These are phyloP conservation scores for Bicyclus anynana DNA, from an alignment of 1,140 invertebrate species.

Conservation along the genomic window DNA sequence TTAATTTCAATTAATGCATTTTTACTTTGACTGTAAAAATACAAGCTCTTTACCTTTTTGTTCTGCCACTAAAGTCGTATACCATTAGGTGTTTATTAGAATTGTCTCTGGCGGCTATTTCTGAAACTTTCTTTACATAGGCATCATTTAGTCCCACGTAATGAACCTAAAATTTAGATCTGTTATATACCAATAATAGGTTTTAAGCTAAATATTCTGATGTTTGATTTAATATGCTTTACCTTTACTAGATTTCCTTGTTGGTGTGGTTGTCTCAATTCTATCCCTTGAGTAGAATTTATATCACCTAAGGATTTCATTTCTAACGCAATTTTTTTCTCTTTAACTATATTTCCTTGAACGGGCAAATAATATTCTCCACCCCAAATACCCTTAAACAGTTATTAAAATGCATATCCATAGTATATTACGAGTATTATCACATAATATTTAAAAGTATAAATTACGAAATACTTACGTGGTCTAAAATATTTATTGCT, in stretches of 20 bases:
- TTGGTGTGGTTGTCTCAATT: conserved; percentile 5
- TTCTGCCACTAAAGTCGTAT: conserved; percentile 2
- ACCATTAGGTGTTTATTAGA: neutral
- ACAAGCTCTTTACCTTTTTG: neutral
- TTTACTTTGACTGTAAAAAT: too few relatives aligned
- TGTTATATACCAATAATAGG: neutral
- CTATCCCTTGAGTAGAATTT: conserved; percentile 33
- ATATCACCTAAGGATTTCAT: conserved; percentile 28
- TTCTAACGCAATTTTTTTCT: conserved; percentile 16
- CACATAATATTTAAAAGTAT: too few relatives aligned
- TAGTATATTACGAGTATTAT: too few relatives aligned
- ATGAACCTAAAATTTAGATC: neutral
- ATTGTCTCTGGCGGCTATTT: neutral
- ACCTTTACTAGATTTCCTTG: conserved; percentile 37
- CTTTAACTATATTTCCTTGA: conserved; percentile 1
- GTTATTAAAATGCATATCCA: too few relatives aligned
- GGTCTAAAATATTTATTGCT: conserved; percentile 33
- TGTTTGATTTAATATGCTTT: neutral
- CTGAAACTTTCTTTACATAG: neutral
- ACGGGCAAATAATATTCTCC: conserved; percentile 35
- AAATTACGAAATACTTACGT: conserved; percentile 32
- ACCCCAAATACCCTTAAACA: conserved; percentile 25
- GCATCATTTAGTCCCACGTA: neutral
- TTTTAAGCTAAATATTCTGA: too few relatives aligned
- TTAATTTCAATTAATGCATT: too few relatives aligned